These are phyloP conservation scores for Perca schrenkii DNA, from an alignment of 2,113 vertebrate genomes.

Conservation along the genomic window DNA sequence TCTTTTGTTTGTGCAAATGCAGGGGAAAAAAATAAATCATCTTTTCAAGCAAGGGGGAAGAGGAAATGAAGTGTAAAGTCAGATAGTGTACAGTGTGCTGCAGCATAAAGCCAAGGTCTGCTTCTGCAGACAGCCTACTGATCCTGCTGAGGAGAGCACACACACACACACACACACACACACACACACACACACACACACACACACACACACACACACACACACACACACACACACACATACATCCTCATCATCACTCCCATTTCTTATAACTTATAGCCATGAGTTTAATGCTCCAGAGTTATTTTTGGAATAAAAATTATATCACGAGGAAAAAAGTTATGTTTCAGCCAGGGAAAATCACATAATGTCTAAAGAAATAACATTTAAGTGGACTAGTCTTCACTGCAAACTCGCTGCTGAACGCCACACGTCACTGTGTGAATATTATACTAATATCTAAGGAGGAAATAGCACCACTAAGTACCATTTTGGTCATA, in stretches of 20 bases:
- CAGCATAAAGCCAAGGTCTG: background rate
- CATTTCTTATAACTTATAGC: background rate
- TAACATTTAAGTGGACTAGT: background rate
- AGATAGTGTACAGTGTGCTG: background rate
- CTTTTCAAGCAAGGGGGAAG: background rate
- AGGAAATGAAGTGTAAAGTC: background rate
- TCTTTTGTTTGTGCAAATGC: background rate
- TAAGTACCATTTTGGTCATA: background rate
- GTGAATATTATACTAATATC: background rate
- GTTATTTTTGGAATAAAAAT: background rate
- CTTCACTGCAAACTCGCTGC: background rate
- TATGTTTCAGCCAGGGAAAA: background rate
- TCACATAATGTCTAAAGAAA: background rate
- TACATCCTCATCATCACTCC: constrained; percentile 21
- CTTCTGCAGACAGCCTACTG: background rate
- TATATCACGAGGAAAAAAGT: background rate
- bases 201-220: background rate
- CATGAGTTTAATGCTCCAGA: background rate
- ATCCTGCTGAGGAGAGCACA: background rate
- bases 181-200: background rate
- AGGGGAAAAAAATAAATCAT: background rate
- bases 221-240: too few species aligned
- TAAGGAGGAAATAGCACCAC: background rate
- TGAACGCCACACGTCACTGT: background rate
- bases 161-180: background rate